Conservation (phyloP, 2,888 invertebrate genomes). For the Napeogenes inachia region DNA sequence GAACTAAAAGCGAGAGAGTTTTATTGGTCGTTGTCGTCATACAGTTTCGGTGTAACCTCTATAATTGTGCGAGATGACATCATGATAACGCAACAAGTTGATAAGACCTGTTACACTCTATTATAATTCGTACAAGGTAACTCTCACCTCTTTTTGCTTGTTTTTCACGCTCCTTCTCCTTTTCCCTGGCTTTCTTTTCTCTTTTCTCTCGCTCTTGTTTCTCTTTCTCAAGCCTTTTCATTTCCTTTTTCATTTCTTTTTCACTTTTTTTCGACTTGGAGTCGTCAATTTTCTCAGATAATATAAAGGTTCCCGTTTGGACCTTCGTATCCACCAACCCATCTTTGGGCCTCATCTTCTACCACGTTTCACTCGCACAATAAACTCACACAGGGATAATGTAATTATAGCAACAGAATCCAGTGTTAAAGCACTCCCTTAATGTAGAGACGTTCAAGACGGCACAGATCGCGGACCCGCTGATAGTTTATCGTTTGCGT, state of each 20-base stretch:
- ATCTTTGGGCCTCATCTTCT: slow-evolving; percentile 68
- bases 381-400: slow-evolving; percentile 49
- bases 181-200: slow-evolving; percentile 72
- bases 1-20: slow-evolving; percentile 44
- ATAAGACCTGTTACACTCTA: slow-evolving; percentile 18
- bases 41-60: slow-evolving; percentile 43
- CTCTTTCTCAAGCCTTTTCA: slow-evolving; percentile 72
- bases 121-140: slow-evolving; percentile 13
- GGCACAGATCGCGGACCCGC: slow-evolving; percentile 47
- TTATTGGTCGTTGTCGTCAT: slow-evolving; percentile 40
- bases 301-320: slow-evolving; percentile 74
- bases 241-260: slow-evolving; percentile 74
- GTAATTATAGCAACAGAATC: slow-evolving; percentile 50
- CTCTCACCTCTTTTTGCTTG: slow-evolving; percentile 65
- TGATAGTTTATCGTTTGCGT: slow-evolving; percentile 51
- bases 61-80: slow-evolving; percentile 53
- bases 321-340: slow-evolving; percentile 66
- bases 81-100: slow-evolving; percentile 45
- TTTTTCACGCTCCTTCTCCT: slow-evolving; percentile 70
- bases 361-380: slow-evolving; percentile 36
- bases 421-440: slow-evolving; percentile 53
- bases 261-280: slow-evolving; percentile 68
- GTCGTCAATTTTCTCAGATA: slow-evolving; percentile 77
- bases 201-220: slow-evolving; percentile 70
- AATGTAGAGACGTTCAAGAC: slow-evolving; percentile 51